A percentile compares a stretch with the other conserved stretches of the same genome.
phyloP scores from a whole-genome alignment of 2,888 invertebrate species.

The Phragmatobia fuliginosa region DNA sequence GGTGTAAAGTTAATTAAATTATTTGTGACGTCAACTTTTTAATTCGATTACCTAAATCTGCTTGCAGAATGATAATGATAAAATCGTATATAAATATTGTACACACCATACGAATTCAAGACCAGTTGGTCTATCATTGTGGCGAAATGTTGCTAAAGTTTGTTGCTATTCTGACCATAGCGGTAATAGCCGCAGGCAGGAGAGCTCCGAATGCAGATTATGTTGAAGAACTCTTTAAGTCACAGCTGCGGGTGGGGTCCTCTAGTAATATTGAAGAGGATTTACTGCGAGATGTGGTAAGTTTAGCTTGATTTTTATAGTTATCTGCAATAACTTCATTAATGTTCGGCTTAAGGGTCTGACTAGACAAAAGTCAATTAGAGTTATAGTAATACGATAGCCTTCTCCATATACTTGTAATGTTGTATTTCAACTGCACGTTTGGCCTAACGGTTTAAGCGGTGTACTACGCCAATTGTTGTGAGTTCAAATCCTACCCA shows the following conservation, averaged over 20 bases:
- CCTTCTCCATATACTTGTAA: too few species aligned
- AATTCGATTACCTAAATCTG: neutral
- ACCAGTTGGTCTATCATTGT: conserved; percentile 24
- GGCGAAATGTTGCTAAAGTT: conserved; percentile 52
- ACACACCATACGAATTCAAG: neutral
- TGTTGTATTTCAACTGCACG: too few species aligned
- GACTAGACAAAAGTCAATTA: too few species aligned
- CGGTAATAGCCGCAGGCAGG: conserved; percentile 51
- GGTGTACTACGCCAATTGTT: too few species aligned
- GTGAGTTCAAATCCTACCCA: too few species aligned
- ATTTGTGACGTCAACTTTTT: neutral
- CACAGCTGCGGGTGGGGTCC: conserved; percentile 38
- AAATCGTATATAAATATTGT: conserved; percentile 37
- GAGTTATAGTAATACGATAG: too few species aligned
- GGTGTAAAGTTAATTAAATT: neutral
- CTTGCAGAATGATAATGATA: neutral
- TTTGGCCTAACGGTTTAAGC: too few species aligned
- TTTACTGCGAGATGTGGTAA: conserved; percentile 66
- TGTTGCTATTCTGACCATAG: conserved; percentile 44
- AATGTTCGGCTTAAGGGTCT: too few species aligned
- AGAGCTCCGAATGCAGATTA: conserved; percentile 62
- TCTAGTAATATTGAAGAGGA: conserved; percentile 63
- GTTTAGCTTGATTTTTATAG: conserved; percentile 21
- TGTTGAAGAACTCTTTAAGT: conserved; percentile 49
- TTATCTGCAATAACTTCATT: too few species aligned